Evolutionary conservation across 2,888 invertebrate genomes (phyloP).

Genomic region (Petrolisthes cinctipes): DNA sequence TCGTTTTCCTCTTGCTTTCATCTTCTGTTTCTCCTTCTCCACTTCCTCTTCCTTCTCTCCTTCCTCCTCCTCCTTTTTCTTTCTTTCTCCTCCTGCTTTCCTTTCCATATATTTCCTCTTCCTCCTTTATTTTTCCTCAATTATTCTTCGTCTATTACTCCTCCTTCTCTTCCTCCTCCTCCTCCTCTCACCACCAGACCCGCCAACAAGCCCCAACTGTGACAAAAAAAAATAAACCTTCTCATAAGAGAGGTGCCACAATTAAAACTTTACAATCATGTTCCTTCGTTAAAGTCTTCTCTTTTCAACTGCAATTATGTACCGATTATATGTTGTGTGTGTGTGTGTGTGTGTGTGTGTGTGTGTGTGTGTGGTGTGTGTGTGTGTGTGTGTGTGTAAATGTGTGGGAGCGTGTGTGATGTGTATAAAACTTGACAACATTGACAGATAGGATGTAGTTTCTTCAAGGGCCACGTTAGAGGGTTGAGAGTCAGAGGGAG

Average conservation of each 20-base stretch:
- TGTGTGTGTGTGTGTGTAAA: slow-evolving; percentile 5
- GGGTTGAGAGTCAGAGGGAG: too few relatives aligned
- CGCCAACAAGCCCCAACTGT: neutral
- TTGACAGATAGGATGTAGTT: too few relatives aligned
- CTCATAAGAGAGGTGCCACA: too few relatives aligned
- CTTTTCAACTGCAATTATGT: too few relatives aligned
- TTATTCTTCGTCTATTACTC: neutral
- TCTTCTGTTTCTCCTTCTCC: neutral
- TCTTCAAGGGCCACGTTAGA: too few relatives aligned
- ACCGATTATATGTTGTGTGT: neutral
- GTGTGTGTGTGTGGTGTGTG: neutral
- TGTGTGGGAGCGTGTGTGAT: neutral
- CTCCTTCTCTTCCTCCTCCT: neutral
- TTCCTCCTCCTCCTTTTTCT: neutral
- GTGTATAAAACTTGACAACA: too few relatives aligned
- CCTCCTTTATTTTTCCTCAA: neutral
- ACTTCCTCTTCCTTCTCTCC: neutral
- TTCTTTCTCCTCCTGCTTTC: neutral
- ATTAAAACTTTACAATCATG: too few relatives aligned
- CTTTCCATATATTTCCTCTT: neutral
- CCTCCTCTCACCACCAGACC: neutral
- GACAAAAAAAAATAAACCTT: too few relatives aligned
- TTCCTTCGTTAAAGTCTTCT: too few relatives aligned
- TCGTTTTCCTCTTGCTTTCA: neutral
- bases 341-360: neutral